phyloP scores from a whole-genome alignment of 2,888 invertebrate genomes.

The Corythucha ciliata region DNA sequence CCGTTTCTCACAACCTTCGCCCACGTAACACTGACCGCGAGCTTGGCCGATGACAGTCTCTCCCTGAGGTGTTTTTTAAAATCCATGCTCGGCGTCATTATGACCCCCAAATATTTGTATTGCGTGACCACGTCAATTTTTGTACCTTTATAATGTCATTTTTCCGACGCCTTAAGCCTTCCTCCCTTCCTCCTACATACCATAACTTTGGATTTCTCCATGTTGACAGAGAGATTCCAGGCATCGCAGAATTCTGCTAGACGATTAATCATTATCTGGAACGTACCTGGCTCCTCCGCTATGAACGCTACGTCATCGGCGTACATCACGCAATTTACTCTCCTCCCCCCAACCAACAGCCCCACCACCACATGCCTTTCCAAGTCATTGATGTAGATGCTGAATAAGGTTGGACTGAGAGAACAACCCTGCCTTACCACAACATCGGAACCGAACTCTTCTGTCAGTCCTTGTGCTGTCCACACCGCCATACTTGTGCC shows the following conservation, averaged over 20 bases:
- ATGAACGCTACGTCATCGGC: slow-evolving; percentile 31
- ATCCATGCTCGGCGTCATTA: slow-evolving; percentile 6
- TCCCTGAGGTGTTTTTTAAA: not conserved
- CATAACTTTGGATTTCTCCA: slow-evolving; percentile 30
- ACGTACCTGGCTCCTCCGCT: slow-evolving; percentile 15
- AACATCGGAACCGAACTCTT: no score
- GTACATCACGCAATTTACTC: slow-evolving; percentile 26
- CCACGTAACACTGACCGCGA: slow-evolving; percentile 4
- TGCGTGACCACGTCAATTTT: no score
- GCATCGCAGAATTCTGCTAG: slow-evolving; percentile 26
- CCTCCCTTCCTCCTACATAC: slow-evolving; percentile 18
- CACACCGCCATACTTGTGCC: slow-evolving; percentile 11
- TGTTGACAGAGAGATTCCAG: slow-evolving; percentile 29
- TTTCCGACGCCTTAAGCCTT: not conserved
- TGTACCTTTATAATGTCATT: slow-evolving; percentile 5
- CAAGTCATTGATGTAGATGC: slow-evolving; percentile 9
- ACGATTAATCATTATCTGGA: slow-evolving; percentile 27
- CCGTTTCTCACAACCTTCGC: not conserved
- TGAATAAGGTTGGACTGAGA: slow-evolving; percentile 3
- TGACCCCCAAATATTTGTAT: slow-evolving; percentile 17
- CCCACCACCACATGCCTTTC: slow-evolving; percentile 1
- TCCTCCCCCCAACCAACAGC: slow-evolving; percentile 19
- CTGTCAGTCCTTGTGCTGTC: not conserved
- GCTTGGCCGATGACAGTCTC: slow-evolving; percentile 1
- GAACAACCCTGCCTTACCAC: slow-evolving; percentile 11